Evolutionary conservation across 2,113 vertebrate species (phyloP), one percentile per base, ranked within the genome.

Genomic region (Verasper variegatus): DNA sequence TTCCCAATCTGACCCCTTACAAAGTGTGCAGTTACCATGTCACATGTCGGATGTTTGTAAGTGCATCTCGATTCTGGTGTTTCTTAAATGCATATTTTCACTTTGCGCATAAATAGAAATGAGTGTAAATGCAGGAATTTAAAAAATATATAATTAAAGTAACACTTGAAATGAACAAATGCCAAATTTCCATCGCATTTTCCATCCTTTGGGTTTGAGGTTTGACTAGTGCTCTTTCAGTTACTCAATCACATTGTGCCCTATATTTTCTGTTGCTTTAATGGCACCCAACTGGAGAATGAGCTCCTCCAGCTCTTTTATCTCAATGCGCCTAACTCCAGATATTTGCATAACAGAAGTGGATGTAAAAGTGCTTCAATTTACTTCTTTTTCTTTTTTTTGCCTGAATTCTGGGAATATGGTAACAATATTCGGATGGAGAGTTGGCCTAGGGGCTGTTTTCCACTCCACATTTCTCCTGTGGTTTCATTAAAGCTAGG

Each of bases 151-250:
- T 15, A 42, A 27, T 23, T 26, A 27, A 24, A 26, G 1, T 9
- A 17, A 47, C 26, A 59, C 26, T 24, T 49, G 6, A 49, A 65
- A 23, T 4, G 20, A 66, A 52, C 10, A 21, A n/a, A 21, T 15
- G 10, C 18, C 12, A 21, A 2, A 40, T 40, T 68, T 37, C 27
- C 20, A 52, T 52, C 3, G 4, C 47, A 24, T 26, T 49, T 26
- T 49, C 42, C 21, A 64, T 26, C 10, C 35, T 26, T 63, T 69
- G 49, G 62, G 59, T 77, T 63, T 62, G 3, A 45, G 42, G 42
- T 45, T 49, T 49, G 5, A 49, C 45, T 1, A 18, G 15, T 49
- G 65, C 18, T 55, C 17, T 35, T 55, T 68, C 37, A 21, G 21
- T 59, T 14, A 21, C 3, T 20, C 21, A 18, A 49, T 55, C n/a